phyloP scores from a whole-genome alignment of 2,888 invertebrate species.

The Hemicrepidius hirtus region DNA sequence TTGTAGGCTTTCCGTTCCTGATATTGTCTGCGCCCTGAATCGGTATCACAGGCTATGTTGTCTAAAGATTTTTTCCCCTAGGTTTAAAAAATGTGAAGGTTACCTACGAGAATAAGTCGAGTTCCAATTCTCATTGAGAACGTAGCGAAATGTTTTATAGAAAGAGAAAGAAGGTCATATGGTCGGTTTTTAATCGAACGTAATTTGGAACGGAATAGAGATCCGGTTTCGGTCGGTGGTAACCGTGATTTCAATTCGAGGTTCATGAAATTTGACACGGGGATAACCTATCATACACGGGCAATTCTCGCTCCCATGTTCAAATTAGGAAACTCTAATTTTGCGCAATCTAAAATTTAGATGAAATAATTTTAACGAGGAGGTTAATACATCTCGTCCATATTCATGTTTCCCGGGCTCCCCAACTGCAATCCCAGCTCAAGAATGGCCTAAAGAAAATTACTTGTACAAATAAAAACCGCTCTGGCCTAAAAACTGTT shows the following conservation, averaged over 20 bases:
- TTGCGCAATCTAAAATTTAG: constrained; percentile 21
- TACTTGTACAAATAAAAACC: constrained; percentile 32
- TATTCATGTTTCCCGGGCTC: constrained; percentile 18
- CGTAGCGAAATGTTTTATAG: background rate
- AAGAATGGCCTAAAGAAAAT: constrained; percentile 24
- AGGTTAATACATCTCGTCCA: constrained; percentile 15
- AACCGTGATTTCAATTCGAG: constrained; percentile 31
- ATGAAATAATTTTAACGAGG: constrained; percentile 20
- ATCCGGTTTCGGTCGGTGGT: constrained; percentile 23
- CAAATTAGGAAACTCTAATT: constrained; percentile 24
- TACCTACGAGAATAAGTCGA: too few species aligned
- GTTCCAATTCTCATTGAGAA: background rate
- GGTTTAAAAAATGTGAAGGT: too few species aligned
- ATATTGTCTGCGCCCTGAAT: too few species aligned
- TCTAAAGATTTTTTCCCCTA: too few species aligned
- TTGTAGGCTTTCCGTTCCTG: too few species aligned
- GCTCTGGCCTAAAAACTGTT: constrained; percentile 25
- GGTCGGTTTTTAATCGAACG: background rate
- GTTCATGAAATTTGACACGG: constrained; percentile 3
- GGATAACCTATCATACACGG: constrained; percentile 21
- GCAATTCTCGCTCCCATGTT: constrained; percentile 20
- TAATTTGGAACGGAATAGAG: constrained; percentile 26
- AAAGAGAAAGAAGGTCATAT: constrained; percentile 3
- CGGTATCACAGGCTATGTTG: too few species aligned
- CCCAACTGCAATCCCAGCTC: constrained; percentile 15